A percentile compares a stretch with the other conserved stretches of the same genome.
Evolutionary conservation across 2,888 invertebrate genomes (phyloP).

Genomic region (Leistus spinibarbis): DNA sequence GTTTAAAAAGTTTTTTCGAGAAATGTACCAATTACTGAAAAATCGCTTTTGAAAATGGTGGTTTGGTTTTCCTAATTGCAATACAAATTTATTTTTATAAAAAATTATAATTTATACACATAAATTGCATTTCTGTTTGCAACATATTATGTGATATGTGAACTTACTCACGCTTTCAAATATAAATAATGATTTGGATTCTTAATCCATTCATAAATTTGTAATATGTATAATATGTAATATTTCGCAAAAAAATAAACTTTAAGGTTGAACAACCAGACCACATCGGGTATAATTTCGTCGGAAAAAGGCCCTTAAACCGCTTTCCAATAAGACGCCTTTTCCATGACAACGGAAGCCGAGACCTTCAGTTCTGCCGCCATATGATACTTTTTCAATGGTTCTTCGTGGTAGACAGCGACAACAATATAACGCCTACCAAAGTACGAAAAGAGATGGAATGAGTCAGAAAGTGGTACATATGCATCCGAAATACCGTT

Average conservation of each 20-base stretch:
- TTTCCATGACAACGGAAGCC: conserved; percentile 17
- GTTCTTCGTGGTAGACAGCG: conserved; percentile 9
- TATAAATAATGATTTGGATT: not conserved
- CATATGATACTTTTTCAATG: conserved; percentile 34
- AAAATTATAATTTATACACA: no score
- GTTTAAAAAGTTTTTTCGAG: no score
- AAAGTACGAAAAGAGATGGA: not conserved
- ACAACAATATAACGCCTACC: not conserved
- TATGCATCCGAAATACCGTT: conserved; percentile 37
- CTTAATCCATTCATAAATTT: not conserved
- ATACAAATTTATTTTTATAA: no score
- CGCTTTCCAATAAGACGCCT: not conserved
- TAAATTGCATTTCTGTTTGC: not conserved
- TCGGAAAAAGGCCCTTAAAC: not conserved
- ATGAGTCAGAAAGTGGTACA: conserved; percentile 35
- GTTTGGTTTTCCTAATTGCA: no score
- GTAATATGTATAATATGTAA: no score
- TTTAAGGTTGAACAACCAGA: not conserved
- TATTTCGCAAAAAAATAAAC: not conserved
- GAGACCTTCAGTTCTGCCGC: conserved; percentile 21
- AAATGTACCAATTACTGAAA: no score
- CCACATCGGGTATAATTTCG: not conserved
- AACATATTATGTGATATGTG: not conserved
- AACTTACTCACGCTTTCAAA: not conserved
- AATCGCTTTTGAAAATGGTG: no score